A percentile compares a stretch with the other conserved stretches of the same genome.
phyloP scores from a whole-genome alignment of 2,797 vertebrate genomes.

The Ctenosaura bakeri region DNA sequence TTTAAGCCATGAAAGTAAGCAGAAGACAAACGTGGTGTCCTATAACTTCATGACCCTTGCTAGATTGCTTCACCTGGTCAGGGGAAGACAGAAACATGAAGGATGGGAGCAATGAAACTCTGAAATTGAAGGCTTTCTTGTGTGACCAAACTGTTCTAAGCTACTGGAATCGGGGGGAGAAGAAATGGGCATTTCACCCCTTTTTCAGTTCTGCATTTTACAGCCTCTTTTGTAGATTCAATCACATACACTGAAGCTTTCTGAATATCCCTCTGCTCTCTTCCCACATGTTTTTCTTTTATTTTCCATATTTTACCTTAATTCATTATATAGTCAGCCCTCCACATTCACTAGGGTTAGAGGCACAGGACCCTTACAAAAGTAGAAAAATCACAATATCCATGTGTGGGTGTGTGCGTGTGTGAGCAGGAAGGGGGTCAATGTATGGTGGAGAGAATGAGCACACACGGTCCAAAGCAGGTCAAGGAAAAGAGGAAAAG shows the following conservation, averaged over 20 bases:
- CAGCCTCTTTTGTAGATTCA: background rate
- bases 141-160: conserved; percentile 1
- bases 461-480: too few relatives aligned
- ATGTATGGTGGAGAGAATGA: too few relatives aligned
- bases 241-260: background rate
- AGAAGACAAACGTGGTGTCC: conserved; percentile 15
- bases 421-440: too few relatives aligned
- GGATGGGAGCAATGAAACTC: background rate
- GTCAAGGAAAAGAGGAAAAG: too few relatives aligned
- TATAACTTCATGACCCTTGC: background rate
- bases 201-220: background rate
- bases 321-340: background rate
- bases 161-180: conserved; percentile 11
- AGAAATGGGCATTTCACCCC: conserved; percentile 6
- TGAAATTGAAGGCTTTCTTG: conserved; percentile 34
- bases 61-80: conserved; percentile 6
- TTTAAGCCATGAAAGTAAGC: background rate
- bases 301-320: conserved; percentile 9
- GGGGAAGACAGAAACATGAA: conserved; percentile 13
- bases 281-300: background rate
- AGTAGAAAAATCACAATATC: too few relatives aligned
- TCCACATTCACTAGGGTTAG: too few relatives aligned
- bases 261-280: conserved; percentile 7
- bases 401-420: too few relatives aligned
- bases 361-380: too few relatives aligned